Evolutionary conservation across 2,888 invertebrate genomes (phyloP).

Genomic region (Drosophila koepferae): DNA sequence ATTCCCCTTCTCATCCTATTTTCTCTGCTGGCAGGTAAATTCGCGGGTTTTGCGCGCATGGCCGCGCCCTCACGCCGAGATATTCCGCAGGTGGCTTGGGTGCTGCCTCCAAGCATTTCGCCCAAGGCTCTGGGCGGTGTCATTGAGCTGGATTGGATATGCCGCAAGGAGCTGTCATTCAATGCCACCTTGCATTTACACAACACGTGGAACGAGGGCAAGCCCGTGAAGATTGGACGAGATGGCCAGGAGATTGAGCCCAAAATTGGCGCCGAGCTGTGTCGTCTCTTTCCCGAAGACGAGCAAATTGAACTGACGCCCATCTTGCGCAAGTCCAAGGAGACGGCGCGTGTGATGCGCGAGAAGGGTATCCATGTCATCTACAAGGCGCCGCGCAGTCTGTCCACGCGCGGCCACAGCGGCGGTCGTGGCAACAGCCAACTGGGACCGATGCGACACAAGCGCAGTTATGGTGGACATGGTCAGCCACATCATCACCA

Average conservation of each 20-base stretch:
- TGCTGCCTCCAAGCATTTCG: slow-evolving; percentile 95
- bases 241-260: slow-evolving; percentile 99
- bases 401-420: slow-evolving; percentile 83
- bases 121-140: slow-evolving; percentile 97
- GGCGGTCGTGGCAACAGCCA: slow-evolving; percentile 81
- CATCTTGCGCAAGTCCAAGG: slow-evolving; percentile 93
- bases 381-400: slow-evolving; percentile 86
- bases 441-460: slow-evolving; percentile 69
- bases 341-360: slow-evolving; percentile 89
- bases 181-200: slow-evolving; percentile 96
- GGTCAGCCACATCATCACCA: slow-evolving; percentile 85
- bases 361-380: slow-evolving; percentile 85
- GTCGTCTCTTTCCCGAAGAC: slow-evolving; percentile 95
- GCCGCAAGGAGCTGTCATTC: slow-evolving; percentile 96
- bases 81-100: slow-evolving; percentile 96
- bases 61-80: slow-evolving; percentile 95
- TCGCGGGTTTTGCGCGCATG: slow-evolving; percentile 97
- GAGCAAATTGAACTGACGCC: slow-evolving; percentile 95
- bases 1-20: background rate
- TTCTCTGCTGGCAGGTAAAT: slow-evolving; percentile 87
- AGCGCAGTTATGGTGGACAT: slow-evolving; percentile 79
- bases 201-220: slow-evolving; percentile 99
- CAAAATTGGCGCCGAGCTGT: slow-evolving; percentile 96
- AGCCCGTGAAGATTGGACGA: slow-evolving; percentile 99
- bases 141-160: slow-evolving; percentile 98